phyloP scores from a whole-genome alignment of 2,888 invertebrate species.

The Epistrophe eligans region DNA sequence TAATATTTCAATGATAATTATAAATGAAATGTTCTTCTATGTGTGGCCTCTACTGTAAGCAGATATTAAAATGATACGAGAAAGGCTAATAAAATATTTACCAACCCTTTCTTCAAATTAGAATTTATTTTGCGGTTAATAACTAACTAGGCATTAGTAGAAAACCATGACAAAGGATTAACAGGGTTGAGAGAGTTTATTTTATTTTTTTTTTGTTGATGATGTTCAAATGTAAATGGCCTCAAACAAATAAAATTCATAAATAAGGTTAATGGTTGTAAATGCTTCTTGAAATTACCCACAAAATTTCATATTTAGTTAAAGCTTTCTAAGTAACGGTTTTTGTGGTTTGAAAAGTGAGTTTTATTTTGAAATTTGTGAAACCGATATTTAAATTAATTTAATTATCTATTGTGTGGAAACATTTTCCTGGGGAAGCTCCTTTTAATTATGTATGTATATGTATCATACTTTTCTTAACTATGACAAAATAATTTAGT shows the following conservation, averaged over 20 bases:
- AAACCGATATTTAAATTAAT: too few relatives aligned
- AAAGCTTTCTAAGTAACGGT: too few relatives aligned
- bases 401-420: too few relatives aligned
- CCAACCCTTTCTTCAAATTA: conserved; percentile 46
- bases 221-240: neutral
- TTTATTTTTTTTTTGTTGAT: neutral
- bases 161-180: neutral
- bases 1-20: too few relatives aligned
- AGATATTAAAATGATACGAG: conserved; percentile 1
- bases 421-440: too few relatives aligned
- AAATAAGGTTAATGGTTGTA: neutral
- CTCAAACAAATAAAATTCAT: neutral
- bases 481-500: too few relatives aligned
- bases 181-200: neutral
- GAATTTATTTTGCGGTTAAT: conserved; percentile 51
- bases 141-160: conserved; percentile 44
- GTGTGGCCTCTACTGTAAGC: neutral
- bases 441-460: too few relatives aligned
- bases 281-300: neutral
- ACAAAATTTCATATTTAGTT: neutral
- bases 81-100: conserved; percentile 45
- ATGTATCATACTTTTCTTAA: too few relatives aligned
- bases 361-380: too few relatives aligned
- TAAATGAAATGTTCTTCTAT: neutral
- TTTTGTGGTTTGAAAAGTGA: too few relatives aligned